These are phyloP conservation scores for Virgularia gustaviana DNA, from an alignment of 92 coral and sea anemone species.

Conservation along the genomic window DNA sequence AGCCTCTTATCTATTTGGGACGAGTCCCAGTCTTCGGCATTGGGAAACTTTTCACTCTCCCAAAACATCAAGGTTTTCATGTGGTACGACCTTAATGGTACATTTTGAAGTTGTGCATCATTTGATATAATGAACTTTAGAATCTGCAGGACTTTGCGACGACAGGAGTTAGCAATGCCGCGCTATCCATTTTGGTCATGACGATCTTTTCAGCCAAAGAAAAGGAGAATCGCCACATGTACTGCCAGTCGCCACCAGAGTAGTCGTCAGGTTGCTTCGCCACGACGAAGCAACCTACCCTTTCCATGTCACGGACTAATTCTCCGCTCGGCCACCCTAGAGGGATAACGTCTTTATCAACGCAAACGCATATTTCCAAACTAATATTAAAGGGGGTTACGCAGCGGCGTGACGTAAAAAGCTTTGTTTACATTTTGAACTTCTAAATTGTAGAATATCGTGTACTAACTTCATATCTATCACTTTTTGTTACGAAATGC, in stretches of 20 bases:
- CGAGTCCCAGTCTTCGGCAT: slow-evolving; percentile 40
- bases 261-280: slow-evolving; percentile 59
- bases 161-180: slow-evolving; percentile 52
- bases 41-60: slow-evolving; percentile 61
- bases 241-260: slow-evolving; percentile 34
- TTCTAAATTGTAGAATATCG: too few relatives aligned
- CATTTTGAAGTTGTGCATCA: slow-evolving; percentile 36
- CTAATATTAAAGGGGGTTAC: too few relatives aligned
- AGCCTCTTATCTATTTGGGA: slow-evolving; percentile 45
- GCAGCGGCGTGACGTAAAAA: too few relatives aligned
- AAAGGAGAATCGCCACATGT: slow-evolving; percentile 64
- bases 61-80: slow-evolving; percentile 70
- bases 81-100: slow-evolving; percentile 68
- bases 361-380: too few relatives aligned
- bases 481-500: too few relatives aligned
- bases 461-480: too few relatives aligned
- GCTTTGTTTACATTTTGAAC: too few relatives aligned
- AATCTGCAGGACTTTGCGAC: slow-evolving; percentile 64
- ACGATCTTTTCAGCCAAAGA: slow-evolving; percentile 66
- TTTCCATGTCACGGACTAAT: slow-evolving; percentile 35
- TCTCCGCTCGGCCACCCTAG: slow-evolving; percentile 58
- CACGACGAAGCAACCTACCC: slow-evolving; percentile 66
- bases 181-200: slow-evolving; percentile 37
- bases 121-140: slow-evolving; percentile 44
- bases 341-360: too few relatives aligned